A percentile compares a stretch with the other conserved stretches of the same genome.
These are phyloP conservation scores for Pyralis farinalis DNA, from an alignment of 2,888 invertebrate species.

Conservation along the genomic window DNA sequence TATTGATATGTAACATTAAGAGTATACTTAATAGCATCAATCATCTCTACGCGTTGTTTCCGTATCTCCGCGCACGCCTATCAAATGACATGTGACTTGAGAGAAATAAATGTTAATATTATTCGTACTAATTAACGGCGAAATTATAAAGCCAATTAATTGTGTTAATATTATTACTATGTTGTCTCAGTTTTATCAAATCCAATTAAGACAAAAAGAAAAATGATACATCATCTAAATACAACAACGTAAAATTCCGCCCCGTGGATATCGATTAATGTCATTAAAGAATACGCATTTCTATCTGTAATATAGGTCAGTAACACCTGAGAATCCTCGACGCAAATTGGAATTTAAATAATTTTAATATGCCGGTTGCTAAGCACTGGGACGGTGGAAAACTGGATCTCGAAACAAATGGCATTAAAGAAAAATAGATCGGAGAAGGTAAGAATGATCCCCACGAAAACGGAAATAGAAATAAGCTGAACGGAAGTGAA, in stretches of 20 bases:
- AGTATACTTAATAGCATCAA: too few relatives aligned
- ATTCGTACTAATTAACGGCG: too few relatives aligned
- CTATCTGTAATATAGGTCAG: constrained; percentile 15
- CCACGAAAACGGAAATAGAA: constrained; percentile 75
- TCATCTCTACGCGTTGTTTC: too few relatives aligned
- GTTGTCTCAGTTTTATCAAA: too few relatives aligned
- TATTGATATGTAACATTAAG: too few relatives aligned
- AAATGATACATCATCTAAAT: too few relatives aligned
- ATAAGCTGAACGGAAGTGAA: constrained; percentile 76
- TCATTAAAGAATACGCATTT: constrained; percentile 4
- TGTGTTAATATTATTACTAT: too few relatives aligned
- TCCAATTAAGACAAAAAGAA: too few relatives aligned
- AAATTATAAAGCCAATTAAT: too few relatives aligned
- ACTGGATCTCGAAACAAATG: constrained; percentile 57
- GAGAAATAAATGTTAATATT: too few relatives aligned
- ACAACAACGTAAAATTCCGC: not conserved
- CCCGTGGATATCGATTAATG: not conserved
- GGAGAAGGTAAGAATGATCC: constrained; percentile 66
- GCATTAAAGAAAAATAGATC: constrained; percentile 72
- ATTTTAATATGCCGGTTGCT: constrained; percentile 42
- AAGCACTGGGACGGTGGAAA: constrained; percentile 37
- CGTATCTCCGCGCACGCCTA: too few relatives aligned
- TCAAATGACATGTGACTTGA: too few relatives aligned
- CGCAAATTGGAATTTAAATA: constrained; percentile 51
- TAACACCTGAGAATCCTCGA: constrained; percentile 33